Evolutionary conservation across 2,797 vertebrate genomes (phyloP).

Genomic region (Pantherophis vulpinus): DNA sequence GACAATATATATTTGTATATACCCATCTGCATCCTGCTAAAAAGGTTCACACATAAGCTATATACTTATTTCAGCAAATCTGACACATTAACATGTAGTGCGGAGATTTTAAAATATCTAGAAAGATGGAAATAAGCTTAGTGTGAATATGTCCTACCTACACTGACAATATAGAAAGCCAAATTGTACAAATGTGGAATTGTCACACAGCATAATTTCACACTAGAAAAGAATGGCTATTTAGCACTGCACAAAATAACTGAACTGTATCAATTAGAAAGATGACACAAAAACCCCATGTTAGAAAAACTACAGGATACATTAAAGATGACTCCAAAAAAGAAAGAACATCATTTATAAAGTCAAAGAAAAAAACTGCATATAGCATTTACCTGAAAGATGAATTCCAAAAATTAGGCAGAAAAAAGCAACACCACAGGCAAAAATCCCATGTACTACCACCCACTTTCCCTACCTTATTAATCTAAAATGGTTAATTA

Average conservation of each 20-base stretch:
- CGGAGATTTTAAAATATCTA: background rate
- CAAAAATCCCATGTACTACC: background rate
- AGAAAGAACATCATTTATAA: background rate
- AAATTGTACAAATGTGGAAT: background rate
- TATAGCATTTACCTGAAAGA: background rate
- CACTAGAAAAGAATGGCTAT: background rate
- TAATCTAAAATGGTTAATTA: background rate
- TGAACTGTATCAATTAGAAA: background rate
- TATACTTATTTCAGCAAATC: background rate
- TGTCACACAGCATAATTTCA: background rate
- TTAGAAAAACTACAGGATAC: background rate
- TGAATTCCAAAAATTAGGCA: background rate
- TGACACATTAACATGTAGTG: background rate
- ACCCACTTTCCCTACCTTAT: background rate
- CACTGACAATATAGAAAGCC: background rate
- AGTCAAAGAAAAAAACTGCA: background rate
- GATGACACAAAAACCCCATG: background rate
- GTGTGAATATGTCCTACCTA: background rate
- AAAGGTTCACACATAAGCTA: background rate
- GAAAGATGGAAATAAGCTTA: background rate
- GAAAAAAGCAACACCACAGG: background rate
- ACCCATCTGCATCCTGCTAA: background rate
- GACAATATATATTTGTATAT: background rate
- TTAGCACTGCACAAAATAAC: background rate
- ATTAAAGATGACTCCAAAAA: background rate